These are phyloP conservation scores for Eupithecia tripunctaria DNA, from an alignment of 2,888 invertebrate genomes.

Conservation along the genomic window DNA sequence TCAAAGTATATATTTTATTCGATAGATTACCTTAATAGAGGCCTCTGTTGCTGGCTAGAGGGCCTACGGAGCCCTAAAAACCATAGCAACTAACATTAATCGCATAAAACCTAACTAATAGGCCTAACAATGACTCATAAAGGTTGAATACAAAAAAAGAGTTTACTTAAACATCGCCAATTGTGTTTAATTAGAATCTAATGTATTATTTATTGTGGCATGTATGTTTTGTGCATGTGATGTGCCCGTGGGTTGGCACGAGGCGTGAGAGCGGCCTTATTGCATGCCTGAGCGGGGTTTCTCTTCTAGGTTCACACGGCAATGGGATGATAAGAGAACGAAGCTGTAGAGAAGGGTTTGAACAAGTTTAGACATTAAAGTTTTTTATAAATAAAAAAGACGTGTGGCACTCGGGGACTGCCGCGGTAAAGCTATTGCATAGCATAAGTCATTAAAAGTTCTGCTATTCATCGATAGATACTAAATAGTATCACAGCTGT, in stretches of 20 bases:
- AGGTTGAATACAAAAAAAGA: constrained; percentile 39
- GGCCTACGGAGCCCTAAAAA: neutral
- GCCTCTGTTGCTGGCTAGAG: no score
- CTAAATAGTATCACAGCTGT: no score
- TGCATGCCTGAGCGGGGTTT: constrained; percentile 11
- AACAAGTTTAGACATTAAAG: neutral
- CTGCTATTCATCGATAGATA: no score
- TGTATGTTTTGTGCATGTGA: neutral
- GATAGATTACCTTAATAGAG: no score
- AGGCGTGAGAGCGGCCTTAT: constrained; percentile 18
- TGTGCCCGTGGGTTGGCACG: constrained; percentile 20
- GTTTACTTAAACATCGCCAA: constrained; percentile 35
- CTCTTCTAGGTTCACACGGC: constrained; percentile 9
- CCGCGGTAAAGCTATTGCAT: no score
- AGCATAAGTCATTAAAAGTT: no score
- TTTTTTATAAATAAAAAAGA: no score
- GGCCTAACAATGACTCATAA: constrained; percentile 13
- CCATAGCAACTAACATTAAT: neutral
- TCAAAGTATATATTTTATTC: no score
- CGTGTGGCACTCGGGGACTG: no score
- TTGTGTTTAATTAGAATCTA: constrained; percentile 30
- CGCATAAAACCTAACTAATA: neutral
- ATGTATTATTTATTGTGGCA: constrained; percentile 30
- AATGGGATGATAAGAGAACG: neutral
- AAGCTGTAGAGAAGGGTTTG: neutral